These are phyloP conservation scores for Micrasema minimum DNA, from an alignment of 1,140 invertebrate genomes.

Conservation along the genomic window DNA sequence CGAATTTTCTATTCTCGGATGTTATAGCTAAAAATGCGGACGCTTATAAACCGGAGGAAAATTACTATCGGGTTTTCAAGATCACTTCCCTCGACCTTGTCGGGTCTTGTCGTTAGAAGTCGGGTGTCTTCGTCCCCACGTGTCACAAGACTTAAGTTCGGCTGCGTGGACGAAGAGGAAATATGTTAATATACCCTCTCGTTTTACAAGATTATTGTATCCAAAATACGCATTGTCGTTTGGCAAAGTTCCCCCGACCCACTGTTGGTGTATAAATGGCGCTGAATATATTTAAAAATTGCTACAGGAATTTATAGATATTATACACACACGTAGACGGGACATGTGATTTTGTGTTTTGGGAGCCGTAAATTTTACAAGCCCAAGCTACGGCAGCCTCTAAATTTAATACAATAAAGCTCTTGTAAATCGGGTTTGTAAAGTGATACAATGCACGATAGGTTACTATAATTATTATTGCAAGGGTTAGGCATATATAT, in stretches of 20 bases:
- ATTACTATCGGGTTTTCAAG: slow-evolving; percentile 24
- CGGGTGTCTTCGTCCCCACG: slow-evolving; percentile 24
- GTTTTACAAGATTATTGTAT: slow-evolving; percentile 7
- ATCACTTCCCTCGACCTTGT: slow-evolving; percentile 35
- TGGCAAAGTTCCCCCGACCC: slow-evolving; percentile 33
- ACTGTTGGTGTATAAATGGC: slow-evolving; percentile 23
- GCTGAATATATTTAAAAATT: slow-evolving; percentile 26
- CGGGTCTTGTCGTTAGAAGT: slow-evolving; percentile 5
- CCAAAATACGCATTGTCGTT: slow-evolving; percentile 30
- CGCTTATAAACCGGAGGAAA: not conserved
- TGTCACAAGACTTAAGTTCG: not conserved
- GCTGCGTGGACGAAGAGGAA: not conserved
- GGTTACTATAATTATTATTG: too few species aligned
- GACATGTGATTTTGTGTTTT: slow-evolving; percentile 23
- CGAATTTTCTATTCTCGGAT: too few species aligned
- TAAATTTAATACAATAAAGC: too few species aligned
- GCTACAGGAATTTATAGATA: not conserved
- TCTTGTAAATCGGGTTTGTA: too few species aligned
- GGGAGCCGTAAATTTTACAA: not conserved
- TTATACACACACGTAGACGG: not conserved
- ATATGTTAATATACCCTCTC: slow-evolving; percentile 3
- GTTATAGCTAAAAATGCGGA: too few species aligned
- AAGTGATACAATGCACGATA: too few species aligned
- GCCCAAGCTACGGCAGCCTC: too few species aligned
- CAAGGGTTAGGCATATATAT: too few species aligned